Evolutionary conservation across 2,113 vertebrate species (phyloP), one percentile per base, ranked within the genome.

Genomic region (Bombycilla garrulus): DNA sequence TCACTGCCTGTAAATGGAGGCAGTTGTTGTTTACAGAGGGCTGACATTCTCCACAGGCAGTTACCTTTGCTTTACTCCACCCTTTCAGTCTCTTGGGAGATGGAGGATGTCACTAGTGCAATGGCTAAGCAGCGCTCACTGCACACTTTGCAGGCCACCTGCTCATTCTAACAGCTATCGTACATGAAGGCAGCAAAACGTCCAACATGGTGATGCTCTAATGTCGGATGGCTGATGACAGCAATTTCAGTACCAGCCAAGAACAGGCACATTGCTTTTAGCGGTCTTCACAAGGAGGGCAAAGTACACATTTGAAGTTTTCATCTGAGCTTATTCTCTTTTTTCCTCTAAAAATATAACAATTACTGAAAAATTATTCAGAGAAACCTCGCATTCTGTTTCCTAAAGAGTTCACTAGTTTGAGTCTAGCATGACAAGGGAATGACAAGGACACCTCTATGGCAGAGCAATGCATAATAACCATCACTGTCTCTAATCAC

Each of bases 211-310:
- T 6, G 5, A 61, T 56, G 35, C 12, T 62, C 7, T 66, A 51
- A 62, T 31, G 13, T 64, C 38, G 29, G 31, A 11, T 35, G 40
- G 65, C 12, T 45, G 73, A 70, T 28, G 10, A 69, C 40, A 81
- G 58, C 6, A 35, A 24, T 65, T 81, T 53, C 35, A 79, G 53
- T 19, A 11, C 26, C 25, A 73, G 62, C 3, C 2, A 11, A 64
- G 47, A 74, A 69, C 0, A 60, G 17, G 17, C 8, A 31, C 0
- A 0, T 9, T 40, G 35, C 15, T 71, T 50, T n/a, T 47, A 89
- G 19, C 1, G 2, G 10, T 24, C 56, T 62, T 65, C 28, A 45
- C 0, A 21, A 7, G 9, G 21, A 58, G 4, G n/a, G 11, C 7
- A 42, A 81, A 78, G 15, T 11, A 64, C 5, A 60, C 6, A 25